phyloP scores from a whole-genome alignment of 2,113 vertebrate genomes.

The Oryzias javanicus region DNA sequence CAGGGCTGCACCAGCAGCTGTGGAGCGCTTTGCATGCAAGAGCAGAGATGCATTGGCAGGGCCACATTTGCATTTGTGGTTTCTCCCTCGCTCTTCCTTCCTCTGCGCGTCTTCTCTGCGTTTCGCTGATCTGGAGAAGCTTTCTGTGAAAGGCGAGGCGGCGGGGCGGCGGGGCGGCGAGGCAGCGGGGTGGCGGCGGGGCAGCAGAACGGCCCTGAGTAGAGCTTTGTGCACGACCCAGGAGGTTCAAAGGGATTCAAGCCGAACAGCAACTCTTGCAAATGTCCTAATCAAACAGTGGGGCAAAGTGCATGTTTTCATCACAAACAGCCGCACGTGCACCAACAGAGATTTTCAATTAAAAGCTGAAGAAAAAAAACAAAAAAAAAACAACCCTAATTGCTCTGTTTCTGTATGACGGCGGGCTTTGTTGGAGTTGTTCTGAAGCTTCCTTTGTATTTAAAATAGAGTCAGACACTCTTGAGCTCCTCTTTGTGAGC shows the following conservation, averaged over 20 bases:
- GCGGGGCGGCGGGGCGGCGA: slow-evolving; percentile 6
- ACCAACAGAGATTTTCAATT: background rate
- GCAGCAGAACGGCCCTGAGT: slow-evolving; percentile 32
- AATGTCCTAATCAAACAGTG: slow-evolving; percentile 27
- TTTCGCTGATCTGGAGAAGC: slow-evolving; percentile 30
- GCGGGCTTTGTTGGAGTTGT: slow-evolving; percentile 5
- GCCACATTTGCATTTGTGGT: slow-evolving; percentile 72
- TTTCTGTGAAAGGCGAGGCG: slow-evolving; percentile 14
- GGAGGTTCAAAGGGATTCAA: slow-evolving; percentile 44
- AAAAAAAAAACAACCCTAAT: background rate
- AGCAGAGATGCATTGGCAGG: slow-evolving; percentile 45
- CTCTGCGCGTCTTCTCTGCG: slow-evolving; percentile 10
- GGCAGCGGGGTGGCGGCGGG: slow-evolving; percentile 24
- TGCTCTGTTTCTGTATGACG: slow-evolving; percentile 4
- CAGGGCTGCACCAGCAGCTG: slow-evolving; percentile 72
- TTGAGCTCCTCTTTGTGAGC: background rate
- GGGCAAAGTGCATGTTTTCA: slow-evolving; percentile 16
- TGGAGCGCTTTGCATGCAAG: slow-evolving; percentile 66
- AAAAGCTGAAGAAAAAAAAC: background rate
- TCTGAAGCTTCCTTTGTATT: slow-evolving; percentile 16
- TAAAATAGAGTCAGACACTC: background rate
- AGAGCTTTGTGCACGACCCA: slow-evolving; percentile 38
- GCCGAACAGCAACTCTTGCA: slow-evolving; percentile 35
- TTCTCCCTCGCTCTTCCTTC: slow-evolving; percentile 49
- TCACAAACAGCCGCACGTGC: slow-evolving; percentile 5